Evolutionary conservation across 2,113 vertebrate species (phyloP).

Genomic region (Nycticryphes semicollaris): DNA sequence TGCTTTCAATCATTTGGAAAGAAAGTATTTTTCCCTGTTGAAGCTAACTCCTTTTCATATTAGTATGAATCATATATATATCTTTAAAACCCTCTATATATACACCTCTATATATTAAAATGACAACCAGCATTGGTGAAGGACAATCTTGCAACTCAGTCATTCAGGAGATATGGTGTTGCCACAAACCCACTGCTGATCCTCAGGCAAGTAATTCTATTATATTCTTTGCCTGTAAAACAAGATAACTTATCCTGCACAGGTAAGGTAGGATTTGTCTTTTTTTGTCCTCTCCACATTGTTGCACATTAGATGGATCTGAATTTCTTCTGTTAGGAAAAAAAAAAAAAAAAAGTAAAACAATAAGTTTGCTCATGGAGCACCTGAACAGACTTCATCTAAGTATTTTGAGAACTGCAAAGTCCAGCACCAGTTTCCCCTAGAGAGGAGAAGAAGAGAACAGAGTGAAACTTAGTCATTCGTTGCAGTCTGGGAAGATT

Average conservation of each 20-base stretch:
- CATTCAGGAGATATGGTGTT: neutral
- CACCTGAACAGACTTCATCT: accelerated
- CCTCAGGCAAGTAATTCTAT: slow-evolving; percentile 1
- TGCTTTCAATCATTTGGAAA: slow-evolving; percentile 12
- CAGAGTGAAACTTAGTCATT: neutral
- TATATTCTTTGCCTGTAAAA: neutral
- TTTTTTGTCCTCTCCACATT: neutral
- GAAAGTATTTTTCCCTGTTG: neutral
- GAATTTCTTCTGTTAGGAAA: neutral
- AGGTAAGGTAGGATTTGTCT: neutral
- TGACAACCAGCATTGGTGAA: neutral
- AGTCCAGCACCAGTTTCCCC: neutral
- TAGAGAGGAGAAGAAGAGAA: neutral
- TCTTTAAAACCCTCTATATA: neutral
- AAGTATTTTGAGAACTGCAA: neutral
- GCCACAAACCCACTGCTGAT: neutral
- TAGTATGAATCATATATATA: neutral
- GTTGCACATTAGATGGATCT: neutral
- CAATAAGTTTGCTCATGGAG: neutral
- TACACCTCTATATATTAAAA: neutral
- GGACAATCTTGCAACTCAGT: neutral
- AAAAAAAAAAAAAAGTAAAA: neutral
- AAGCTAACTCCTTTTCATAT: neutral
- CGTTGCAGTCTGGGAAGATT: neutral
- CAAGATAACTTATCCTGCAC: neutral